Conservation (phyloP, 2,113 vertebrate species). For the Entelurus aequoreus region DNA sequence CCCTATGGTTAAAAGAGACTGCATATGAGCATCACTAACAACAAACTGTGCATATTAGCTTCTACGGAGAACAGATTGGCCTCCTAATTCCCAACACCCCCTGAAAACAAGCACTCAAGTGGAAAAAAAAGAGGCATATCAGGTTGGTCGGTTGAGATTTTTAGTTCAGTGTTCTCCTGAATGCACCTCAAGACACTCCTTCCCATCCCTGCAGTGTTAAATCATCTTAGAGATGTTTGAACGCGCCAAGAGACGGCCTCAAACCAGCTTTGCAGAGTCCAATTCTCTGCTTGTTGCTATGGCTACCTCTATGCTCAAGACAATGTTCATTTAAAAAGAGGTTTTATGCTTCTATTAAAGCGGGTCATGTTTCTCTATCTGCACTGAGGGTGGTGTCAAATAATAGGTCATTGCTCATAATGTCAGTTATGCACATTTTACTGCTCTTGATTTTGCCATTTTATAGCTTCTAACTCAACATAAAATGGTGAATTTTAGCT, state of each 20-base stretch:
- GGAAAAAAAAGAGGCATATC: background rate
- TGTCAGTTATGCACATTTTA: no score
- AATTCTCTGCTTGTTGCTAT: constrained; percentile 55
- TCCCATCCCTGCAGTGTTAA: constrained; percentile 21
- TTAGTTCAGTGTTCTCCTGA: constrained; percentile 20
- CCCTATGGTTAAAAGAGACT: no score
- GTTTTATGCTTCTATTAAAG: constrained; percentile 38
- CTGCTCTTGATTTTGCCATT: no score
- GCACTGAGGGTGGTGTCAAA: constrained; percentile 4
- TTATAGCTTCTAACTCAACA: no score
- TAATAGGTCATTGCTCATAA: constrained; percentile 2
- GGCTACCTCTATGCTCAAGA: constrained; percentile 35
- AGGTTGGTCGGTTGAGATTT: background rate
- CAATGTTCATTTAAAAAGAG: constrained; percentile 53
- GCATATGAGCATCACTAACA: constrained; percentile 28
- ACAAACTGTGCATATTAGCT: constrained; percentile 25
- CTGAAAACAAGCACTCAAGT: constrained; percentile 7
- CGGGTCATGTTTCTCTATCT: constrained; percentile 12
- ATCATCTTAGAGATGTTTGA: constrained; percentile 19
- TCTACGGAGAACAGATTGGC: constrained; percentile 44
- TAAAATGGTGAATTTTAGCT: no score
- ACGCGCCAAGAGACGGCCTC: constrained; percentile 32
- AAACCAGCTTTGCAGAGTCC: constrained; percentile 28
- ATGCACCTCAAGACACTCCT: constrained; percentile 24
- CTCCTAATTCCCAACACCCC: background rate